Base-by-base conservation (phyloP, 2,113 vertebrate species). In the Tachysurus vachellii region DNA sequence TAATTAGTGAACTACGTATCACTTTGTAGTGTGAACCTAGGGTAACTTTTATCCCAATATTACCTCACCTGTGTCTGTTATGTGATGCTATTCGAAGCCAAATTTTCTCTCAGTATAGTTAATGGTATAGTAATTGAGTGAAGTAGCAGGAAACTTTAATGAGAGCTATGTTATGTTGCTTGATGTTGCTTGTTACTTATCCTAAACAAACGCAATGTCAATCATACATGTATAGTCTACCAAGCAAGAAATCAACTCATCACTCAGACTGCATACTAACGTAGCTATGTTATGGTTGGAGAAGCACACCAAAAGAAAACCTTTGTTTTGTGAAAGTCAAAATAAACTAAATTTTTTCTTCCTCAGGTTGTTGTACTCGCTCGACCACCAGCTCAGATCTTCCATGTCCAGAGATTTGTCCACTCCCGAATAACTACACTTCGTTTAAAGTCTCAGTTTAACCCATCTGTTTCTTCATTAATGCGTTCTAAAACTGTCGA, bases 391-490 rank as follows among this genome's bases (percentile, higher is more conserved):
- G 53, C n/a, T n/a, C 50, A 31, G 17, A 19, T 31, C 28, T 57
- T 80, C 17, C 77, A 5, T 59, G 54, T 3, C 54, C 19, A 80
- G 56, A 23, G 28, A 59, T 36, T 36, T 59, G 17, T 80, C 31
- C 28, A 80, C 56, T 31, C 54, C 54, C 42, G 54, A 57, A 14
- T 80, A 57, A 80, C 54, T 80, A 10, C 31, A 81, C 19, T 61
- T 26, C 36, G 61, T 81, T 31, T 81, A 31, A 61, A 42, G 31
- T 59, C 26, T 81, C 8, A 5, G 28, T 42, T 61, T 42, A 42
- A 81, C 21, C 23, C 83, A 70, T 68, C 36, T 42, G 28, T 42
- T 73, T 84, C 68, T 73, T 85, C 79, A 81, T 61, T 50, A 31
- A 56, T 71, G 31, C 16, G 12, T 11, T 10, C 81, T 28, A 50